Evolutionary conservation across 2,797 vertebrate species (phyloP).

Genomic region (Anguilla megastoma): DNA sequence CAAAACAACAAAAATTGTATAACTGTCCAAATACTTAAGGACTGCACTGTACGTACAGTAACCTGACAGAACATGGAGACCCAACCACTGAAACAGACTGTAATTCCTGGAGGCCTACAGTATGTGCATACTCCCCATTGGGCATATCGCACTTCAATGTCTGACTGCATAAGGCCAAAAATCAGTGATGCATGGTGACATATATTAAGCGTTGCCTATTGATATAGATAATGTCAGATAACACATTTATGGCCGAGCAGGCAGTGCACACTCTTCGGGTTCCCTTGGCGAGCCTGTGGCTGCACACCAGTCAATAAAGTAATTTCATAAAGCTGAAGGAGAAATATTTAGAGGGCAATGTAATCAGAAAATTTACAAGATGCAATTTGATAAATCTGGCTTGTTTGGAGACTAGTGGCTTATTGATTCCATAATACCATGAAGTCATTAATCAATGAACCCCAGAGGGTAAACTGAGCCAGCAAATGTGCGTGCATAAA

Average conservation of each 20-base stretch:
- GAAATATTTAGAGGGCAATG: neutral
- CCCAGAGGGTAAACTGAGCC: conserved; percentile 3
- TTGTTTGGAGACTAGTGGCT: conserved; percentile 8
- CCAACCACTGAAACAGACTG: neutral
- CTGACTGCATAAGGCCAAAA: neutral
- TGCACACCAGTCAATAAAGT: conserved; percentile 32
- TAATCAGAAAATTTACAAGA: conserved; percentile 29
- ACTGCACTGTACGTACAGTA: neutral
- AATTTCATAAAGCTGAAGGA: conserved; percentile 24
- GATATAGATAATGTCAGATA: conserved; percentile 4
- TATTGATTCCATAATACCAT: conserved; percentile 28
- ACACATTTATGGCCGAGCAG: neutral
- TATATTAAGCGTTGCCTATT: neutral
- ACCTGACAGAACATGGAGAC: neutral
- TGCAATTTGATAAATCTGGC: conserved; percentile 30
- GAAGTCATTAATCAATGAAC: conserved; percentile 22
- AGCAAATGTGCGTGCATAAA: conserved; percentile 17
- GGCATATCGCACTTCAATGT: neutral
- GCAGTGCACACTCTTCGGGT: neutral
- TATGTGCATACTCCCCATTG: neutral
- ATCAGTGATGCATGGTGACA: neutral
- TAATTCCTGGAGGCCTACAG: neutral
- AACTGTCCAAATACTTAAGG: neutral
- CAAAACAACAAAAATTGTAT: neutral
- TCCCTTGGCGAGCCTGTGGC: conserved; percentile 45